Evolutionary conservation across 2,888 invertebrate genomes (phyloP).

Genomic region (Xestia ashworthii): DNA sequence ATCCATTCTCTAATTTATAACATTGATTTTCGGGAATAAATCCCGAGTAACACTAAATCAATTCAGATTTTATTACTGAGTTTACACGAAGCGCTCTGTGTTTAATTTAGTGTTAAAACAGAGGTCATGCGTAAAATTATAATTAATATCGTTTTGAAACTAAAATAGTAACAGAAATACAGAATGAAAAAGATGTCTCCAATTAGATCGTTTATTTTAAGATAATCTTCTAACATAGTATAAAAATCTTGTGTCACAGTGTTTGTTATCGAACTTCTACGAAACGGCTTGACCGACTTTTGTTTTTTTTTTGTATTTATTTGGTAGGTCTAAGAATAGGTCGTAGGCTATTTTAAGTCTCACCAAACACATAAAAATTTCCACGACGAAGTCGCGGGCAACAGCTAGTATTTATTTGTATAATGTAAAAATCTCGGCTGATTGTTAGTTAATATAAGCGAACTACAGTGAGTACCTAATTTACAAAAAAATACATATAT

Average conservation of each 20-base stretch:
- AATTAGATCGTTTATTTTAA: constrained; percentile 36
- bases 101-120: constrained; percentile 44
- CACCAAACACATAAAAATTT: no score
- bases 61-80: constrained; percentile 19
- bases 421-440: neutral
- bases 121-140: constrained; percentile 33
- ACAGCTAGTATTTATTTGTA: no score
- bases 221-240: neutral
- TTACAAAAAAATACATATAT: neutral
- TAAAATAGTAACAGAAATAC: constrained; percentile 23
- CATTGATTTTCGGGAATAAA: constrained; percentile 29
- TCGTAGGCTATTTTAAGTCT: no score
- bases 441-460: neutral
- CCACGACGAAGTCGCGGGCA: no score
- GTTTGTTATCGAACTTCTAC: no score
- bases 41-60: constrained; percentile 2
- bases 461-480: neutral
- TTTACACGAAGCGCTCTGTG: neutral
- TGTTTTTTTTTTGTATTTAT: no score
- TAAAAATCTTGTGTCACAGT: no score
- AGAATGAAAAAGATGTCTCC: constrained; percentile 4
- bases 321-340: no score
- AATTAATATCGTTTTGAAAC: constrained; percentile 36
- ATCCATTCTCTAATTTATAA: constrained; percentile 40
- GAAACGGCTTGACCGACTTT: no score